These are phyloP conservation scores for Geophilus truncorum DNA, from an alignment of 2,888 invertebrate species.

Conservation along the genomic window DNA sequence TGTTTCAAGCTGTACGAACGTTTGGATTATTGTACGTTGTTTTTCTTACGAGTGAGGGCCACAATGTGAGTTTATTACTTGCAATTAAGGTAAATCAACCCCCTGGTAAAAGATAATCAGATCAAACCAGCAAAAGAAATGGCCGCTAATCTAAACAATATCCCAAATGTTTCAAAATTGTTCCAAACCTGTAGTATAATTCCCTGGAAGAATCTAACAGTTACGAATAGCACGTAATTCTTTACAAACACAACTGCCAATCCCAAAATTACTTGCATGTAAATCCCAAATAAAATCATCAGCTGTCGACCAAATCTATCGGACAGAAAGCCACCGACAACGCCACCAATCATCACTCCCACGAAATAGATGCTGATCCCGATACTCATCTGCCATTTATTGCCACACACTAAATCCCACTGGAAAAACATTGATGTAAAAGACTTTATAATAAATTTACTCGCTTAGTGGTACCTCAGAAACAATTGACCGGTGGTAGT, in stretches of 20 bases:
- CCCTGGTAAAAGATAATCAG: no score
- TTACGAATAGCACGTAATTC: slow-evolving; percentile 10
- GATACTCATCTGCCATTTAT: background rate
- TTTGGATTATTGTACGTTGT: no score
- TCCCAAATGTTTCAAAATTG: no score
- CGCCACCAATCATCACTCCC: background rate
- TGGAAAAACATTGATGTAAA: background rate
- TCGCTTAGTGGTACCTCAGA: no score
- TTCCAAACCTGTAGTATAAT: slow-evolving; percentile 7
- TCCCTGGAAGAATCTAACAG: background rate
- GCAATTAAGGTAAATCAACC: no score
- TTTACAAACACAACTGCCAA: background rate
- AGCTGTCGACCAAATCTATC: background rate
- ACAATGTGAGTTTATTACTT: no score
- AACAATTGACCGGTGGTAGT: no score
- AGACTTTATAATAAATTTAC: no score
- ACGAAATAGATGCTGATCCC: slow-evolving; percentile 27
- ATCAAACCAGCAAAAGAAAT: no score
- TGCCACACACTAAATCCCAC: slow-evolving; percentile 29
- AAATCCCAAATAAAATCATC: background rate
- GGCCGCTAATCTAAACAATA: no score
- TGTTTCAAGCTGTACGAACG: no score
- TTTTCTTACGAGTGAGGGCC: no score
- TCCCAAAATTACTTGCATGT: background rate
- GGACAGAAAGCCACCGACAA: background rate